Base-by-base conservation (phyloP, 1,140 invertebrate species). In the Hyposmocoma kahamanoa region DNA sequence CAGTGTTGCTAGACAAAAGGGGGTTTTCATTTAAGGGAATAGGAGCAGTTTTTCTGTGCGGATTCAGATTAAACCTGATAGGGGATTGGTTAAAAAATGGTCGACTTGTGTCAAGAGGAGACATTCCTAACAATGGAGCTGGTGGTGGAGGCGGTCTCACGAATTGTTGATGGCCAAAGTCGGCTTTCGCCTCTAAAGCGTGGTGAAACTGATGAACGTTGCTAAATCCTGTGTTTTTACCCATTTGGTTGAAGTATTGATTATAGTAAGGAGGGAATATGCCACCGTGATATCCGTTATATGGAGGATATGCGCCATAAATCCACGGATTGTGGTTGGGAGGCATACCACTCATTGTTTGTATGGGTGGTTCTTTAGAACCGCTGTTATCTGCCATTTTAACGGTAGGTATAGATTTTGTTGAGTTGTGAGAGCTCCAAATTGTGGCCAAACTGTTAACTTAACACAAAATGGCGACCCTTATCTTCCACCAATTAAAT, bases 11-110 rank as follows among this genome's bases (percentile, higher is more conserved):
- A 2, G 76, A 65, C 24, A 80, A 53, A 38, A 86, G 69, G 13
- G 83, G 83, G 62, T 86, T 87, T 60, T 76, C 78, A 55, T 71
- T 86, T 58, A 51, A 73, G 59, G 63, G 86, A 79, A 62, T 82
- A 62, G 57, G 89, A 58, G 60, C 82, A 73, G 53, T 62, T 59
- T 82, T 84, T 48, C 69, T 72, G 50, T 87, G 79, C 63, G 86
- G 88, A 57, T 90, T 90, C 46, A 89, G 84, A 60, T 88, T 89
- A 47, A 90, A 81, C 50, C 89, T 88, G 47, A 90, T 90, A 22
- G 89, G 88, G 24, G 88, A 76, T 59, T 89, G 88, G 24, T 87
- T 88, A 60, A 87, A 76, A 58, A 74, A 84, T 18, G 75, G 79
- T 18, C 75, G 72, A 66, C 50, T 74, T 22, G 67, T 59, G 52